Evolutionary conservation across 2,888 invertebrate genomes (phyloP), one percentile per base, ranked within the genome.

Genomic region (Folsomia manolachei): DNA sequence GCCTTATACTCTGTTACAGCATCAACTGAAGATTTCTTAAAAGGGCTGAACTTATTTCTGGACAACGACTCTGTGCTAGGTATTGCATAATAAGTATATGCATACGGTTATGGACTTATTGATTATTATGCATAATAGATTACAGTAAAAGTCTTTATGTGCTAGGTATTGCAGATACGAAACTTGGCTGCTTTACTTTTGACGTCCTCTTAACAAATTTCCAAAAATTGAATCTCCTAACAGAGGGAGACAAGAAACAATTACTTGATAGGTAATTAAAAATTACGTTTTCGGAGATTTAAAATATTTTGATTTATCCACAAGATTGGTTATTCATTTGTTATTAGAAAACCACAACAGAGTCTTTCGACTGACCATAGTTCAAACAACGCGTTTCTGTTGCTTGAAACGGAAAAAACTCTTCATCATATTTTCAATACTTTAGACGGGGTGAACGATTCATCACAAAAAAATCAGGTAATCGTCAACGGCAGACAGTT

Each of bases 131-230:
- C n/a, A n/a, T n/a, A n/a, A n/a, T n/a, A n/a, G n/a, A n/a, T n/a
- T n/a, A n/a, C n/a, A n/a, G n/a, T n/a, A n/a, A n/a, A n/a, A n/a
- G n/a, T n/a, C n/a, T n/a, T n/a, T n/a, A n/a, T n/a, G n/a, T n/a
- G n/a, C n/a, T n/a, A n/a, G 95, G 97, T 84, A 89, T 93, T 74
- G 91, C 95, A 84, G 96, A 97, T 84, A 90, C 91, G 0, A 93
- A 93, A 81, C 93, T 92, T 82, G 91, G 91, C 23, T 95, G 94
- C 82, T 95, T 95, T 82, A 92, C 92, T 83, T 86, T 97, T 51
- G 90, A 94, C 81, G 91, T 91, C 81, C 85, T 97, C 61, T 83
- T 95, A 51, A 91, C 91, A 75, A 95, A 95, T 82, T 87, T 95
- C 75, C 89, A 90, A 0, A 92, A 92, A 83, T 87, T 91, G 60